These are phyloP conservation scores for Brachionus sp. DNA, from an alignment of 1,140 invertebrate species.

Conservation along the genomic window DNA sequence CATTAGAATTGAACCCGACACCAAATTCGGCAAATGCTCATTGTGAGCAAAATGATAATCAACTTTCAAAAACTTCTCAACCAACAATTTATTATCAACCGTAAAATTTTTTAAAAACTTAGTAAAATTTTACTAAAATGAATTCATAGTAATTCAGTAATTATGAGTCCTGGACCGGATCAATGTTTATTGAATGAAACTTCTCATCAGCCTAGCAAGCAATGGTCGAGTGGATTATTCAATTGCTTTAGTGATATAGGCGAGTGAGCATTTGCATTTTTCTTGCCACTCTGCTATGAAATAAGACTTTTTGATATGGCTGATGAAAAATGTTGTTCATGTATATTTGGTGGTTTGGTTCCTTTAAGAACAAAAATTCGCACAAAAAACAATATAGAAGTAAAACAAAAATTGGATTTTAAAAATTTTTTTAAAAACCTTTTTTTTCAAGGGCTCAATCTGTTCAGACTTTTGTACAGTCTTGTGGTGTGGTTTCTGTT, in stretches of 20 bases:
- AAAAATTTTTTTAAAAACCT: too few species aligned
- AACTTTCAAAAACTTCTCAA: too few species aligned
- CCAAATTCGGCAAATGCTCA: too few species aligned
- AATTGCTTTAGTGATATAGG: slow-evolving; percentile 21
- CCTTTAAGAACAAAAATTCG: slow-evolving; percentile 32
- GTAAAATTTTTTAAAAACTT: too few species aligned
- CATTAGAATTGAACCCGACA: too few species aligned
- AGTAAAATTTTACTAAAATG: too few species aligned
- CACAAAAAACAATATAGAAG: background rate
- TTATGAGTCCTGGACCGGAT: background rate
- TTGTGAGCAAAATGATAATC: too few species aligned
- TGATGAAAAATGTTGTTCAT: slow-evolving; percentile 14
- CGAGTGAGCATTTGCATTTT: slow-evolving; percentile 34
- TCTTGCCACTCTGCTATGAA: slow-evolving; percentile 25
- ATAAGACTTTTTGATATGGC: slow-evolving; percentile 18
- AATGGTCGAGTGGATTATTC: background rate
- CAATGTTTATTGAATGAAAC: background rate
- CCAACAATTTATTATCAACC: too few species aligned
- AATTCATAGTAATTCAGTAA: background rate
- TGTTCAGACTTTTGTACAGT: background rate
- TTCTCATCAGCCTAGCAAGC: background rate
- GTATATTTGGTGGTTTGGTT: slow-evolving; percentile 12
- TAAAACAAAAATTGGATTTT: background rate
- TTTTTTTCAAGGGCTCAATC: slow-evolving; percentile 28
- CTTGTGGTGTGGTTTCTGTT: background rate